Percentiles rank a stretch among this genome's conserved stretches.
Evolutionary conservation across 2,888 invertebrate species (phyloP).

Genomic region (Stramonita haemastoma): DNA sequence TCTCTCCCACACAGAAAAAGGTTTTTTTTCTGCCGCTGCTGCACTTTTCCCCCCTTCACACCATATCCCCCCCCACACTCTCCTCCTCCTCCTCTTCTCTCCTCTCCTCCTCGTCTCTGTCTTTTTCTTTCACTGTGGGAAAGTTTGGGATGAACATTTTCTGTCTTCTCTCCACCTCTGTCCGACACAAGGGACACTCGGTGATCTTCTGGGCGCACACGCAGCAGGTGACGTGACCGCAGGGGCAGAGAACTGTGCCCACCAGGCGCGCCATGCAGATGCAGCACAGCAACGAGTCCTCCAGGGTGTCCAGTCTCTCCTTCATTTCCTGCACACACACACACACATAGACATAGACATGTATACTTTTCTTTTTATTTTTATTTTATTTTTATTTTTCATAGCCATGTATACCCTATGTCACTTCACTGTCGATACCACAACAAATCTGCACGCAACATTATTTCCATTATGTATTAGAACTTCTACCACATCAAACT

Average conservation of each 20-base stretch:
- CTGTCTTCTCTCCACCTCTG: conserved; percentile 84
- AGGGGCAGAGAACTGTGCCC: conserved; percentile 90
- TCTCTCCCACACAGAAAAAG: neutral
- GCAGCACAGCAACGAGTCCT: conserved; percentile 83
- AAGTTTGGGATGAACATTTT: conserved; percentile 81
- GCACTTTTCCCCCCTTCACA: neutral
- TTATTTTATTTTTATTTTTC: no score
- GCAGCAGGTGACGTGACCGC: conserved; percentile 92
- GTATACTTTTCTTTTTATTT: no score
- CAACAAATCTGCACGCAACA: no score
- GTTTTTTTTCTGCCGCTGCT: neutral
- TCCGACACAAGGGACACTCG: conserved; percentile 87
- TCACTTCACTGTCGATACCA: no score
- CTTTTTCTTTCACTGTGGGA: conserved; percentile 21
- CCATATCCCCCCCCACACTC: neutral
- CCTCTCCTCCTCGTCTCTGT: neutral
- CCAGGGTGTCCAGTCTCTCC: conserved; percentile 59
- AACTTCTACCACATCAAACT: no score
- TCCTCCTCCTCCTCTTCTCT: neutral
- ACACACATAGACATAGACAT: neutral
- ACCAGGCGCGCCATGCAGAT: conserved; percentile 92
- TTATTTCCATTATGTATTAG: no score
- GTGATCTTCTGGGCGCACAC: conserved; percentile 87
- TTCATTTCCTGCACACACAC: conserved; percentile 61
- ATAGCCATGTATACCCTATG: no score